Percentiles rank a stretch among this genome's conserved stretches.
Evolutionary conservation across 2,113 vertebrate genomes (phyloP).

Genomic region (Symphodus melops): DNA sequence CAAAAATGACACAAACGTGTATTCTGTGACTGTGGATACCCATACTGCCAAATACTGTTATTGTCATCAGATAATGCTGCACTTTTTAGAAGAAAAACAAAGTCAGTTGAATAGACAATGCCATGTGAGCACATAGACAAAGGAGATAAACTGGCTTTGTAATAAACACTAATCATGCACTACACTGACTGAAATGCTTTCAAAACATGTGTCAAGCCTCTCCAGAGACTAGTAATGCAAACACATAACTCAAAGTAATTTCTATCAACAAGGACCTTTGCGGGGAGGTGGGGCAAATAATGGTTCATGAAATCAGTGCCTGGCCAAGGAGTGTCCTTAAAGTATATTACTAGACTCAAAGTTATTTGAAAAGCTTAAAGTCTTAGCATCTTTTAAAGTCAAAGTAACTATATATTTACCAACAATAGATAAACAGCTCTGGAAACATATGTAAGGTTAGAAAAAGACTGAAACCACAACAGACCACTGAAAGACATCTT

Average conservation of each 20-base stretch:
- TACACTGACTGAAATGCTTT: background rate
- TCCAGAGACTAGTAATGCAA: background rate
- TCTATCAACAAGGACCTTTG: background rate
- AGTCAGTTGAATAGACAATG: conserved; percentile 16
- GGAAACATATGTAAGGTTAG: background rate
- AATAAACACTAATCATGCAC: background rate
- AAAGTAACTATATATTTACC: background rate
- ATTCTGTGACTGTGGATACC: conserved; percentile 16
- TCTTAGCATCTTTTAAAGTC: background rate
- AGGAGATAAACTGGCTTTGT: background rate
- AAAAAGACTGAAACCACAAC: background rate
- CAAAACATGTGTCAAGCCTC: background rate
- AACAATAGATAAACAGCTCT: background rate
- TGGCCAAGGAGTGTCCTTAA: background rate
- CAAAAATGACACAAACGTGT: conserved; percentile 35
- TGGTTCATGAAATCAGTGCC: background rate
- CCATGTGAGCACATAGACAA: background rate
- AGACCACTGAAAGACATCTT: conserved; percentile 9
- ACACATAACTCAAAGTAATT: background rate
- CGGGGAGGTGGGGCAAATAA: background rate
- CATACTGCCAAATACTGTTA: conserved; percentile 20
- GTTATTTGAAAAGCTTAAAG: conserved; percentile 4
- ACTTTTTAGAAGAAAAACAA: background rate
- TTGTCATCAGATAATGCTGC: conserved; percentile 21
- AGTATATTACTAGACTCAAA: background rate